Percentiles rank a stretch among this genome's conserved stretches.
phyloP scores from a whole-genome alignment of 2,888 invertebrate species.

The Pedicia rivosa region DNA sequence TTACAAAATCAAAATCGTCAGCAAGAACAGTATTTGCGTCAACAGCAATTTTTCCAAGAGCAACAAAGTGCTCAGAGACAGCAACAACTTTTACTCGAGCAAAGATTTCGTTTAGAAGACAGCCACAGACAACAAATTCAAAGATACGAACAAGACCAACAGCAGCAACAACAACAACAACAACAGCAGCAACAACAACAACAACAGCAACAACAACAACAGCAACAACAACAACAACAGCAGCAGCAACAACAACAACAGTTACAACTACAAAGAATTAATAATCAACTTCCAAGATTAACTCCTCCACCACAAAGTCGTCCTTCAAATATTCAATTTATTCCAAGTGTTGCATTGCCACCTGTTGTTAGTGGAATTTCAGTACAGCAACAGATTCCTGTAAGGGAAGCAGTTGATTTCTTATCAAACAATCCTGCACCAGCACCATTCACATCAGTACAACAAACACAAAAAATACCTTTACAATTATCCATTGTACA shows the following conservation, averaged over 20 bases:
- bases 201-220: slow-evolving; percentile 14
- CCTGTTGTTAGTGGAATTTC: slow-evolving; percentile 21
- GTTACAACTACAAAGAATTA: slow-evolving; percentile 26
- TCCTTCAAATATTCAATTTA: slow-evolving; percentile 24
- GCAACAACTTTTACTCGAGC: slow-evolving; percentile 16
- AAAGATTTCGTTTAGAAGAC: slow-evolving; percentile 18
- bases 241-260: slow-evolving; percentile 15
- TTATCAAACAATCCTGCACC: slow-evolving; percentile 1
- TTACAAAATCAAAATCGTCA: slow-evolving; percentile 50
- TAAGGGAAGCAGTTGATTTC: slow-evolving; percentile 37
- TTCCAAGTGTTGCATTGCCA: slow-evolving; percentile 21
- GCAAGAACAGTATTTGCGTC: slow-evolving; percentile 48
- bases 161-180: slow-evolving; percentile 9
- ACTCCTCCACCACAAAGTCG: slow-evolving; percentile 14
- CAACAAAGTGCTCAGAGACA: slow-evolving; percentile 26
- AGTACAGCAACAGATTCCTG: slow-evolving; percentile 38
- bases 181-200: slow-evolving; percentile 14
- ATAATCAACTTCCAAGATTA: slow-evolving; percentile 13
- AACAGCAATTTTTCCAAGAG: slow-evolving; percentile 44
- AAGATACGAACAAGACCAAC: slow-evolving; percentile 23
- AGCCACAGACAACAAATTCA: slow-evolving; percentile 16
- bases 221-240: slow-evolving; percentile 15
- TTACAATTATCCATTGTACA: slow-evolving; percentile 31
- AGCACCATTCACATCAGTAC: too few relatives aligned
- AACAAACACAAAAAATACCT: slow-evolving; percentile 17